Evolutionary conservation across 2,797 vertebrate genomes (phyloP), one percentile per base, ranked within the genome.

Genomic region (Lindbergichthys nudifrons): DNA sequence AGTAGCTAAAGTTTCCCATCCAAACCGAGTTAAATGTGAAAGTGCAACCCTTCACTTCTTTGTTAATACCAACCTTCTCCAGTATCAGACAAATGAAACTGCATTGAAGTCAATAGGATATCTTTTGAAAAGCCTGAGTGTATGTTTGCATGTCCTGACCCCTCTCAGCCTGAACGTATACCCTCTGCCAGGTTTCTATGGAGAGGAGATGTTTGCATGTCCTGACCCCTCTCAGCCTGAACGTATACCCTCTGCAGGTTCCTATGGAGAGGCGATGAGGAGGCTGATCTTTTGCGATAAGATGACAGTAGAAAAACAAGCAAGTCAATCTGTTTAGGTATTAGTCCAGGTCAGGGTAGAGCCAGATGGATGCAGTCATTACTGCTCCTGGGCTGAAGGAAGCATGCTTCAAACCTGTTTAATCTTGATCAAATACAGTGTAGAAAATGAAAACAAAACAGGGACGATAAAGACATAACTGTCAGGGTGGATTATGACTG

Each of bases 311-410:
- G 73, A 66, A 82, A 77, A 88, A 81, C 79, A 89, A 88, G 87
- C 83, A 84, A 82, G 81, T 86, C 86, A 85, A 71, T 92, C 82
- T 89, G 77, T 88, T 74, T 59, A 70, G 54, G 82, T 82, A 81
- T 89, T 85, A 85, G 80, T 77, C 64, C 61, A 42, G 74, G 48
- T 54, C 50, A 82, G 61, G 42, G 58, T 79, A 90, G 90, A 92
- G 75, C 70, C 73, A 87, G 87, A 91, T 87, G 84, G 88, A 91
- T 93, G 82, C 77, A 80, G 88, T 87, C 79, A 82, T 91, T 93
- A 88, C 78, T 54, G 53, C 64, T 72, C 56, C 77, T 72, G 72
- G 54, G 76, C 67, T 70, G 63, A 54, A 76, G 74, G 75, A 65
- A 60, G 67, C 39, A n/a, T 2, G 18, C 70, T 65, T 32, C 42